Evolutionary conservation across 2,797 vertebrate species (phyloP), one percentile per base, ranked within the genome.

Genomic region (Macrochelys suwanniensis): DNA sequence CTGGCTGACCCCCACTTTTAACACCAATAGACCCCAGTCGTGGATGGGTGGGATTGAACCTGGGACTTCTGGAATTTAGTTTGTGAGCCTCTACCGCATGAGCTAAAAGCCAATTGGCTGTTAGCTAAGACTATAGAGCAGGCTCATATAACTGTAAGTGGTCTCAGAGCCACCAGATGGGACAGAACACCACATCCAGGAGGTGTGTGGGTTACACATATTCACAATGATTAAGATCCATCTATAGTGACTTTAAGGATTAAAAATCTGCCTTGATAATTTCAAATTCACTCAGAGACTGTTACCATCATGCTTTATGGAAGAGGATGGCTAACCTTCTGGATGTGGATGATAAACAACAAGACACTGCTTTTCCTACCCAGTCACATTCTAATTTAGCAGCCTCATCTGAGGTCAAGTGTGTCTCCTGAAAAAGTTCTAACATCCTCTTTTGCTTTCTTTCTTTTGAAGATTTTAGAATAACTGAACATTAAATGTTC

Each of bases 381-480:
- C 61, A 68, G 61, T 68, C 33, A 37, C 17, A 19, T 37, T 68
- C 61, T 68, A 37, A 68, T 17, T 68, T 37, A 68, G 17, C 33
- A 68, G 61, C 33, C 8, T 37, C n/a, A 19, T 68, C 8, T 37
- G 33, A 68, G 61, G n/a, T 37, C 33, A 68, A 37, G 33, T 68
- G 61, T 19, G n/a, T 21, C 33, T n/a, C 61, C 33, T 37, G 61
- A 16, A 68, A 37, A 68, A 68, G 61, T n/a, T 68, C 33, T n/a
- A 37, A n/a, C 17, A 19, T 37, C n/a, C 17, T 9, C 17, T 10
- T 37, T 21, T 37, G 8, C 61, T 68, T 68, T 19, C 61, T 65
- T n/a, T 68, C 16, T 61, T 89, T 93, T 85, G 77, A 85, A 93
- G 51, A 79, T 51, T 89, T 84, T 65, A 89, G 59, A 92, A 85